Percentiles rank a stretch among this genome's conserved stretches.
Evolutionary conservation across 1,140 invertebrate species (phyloP).

Genomic region (Arion vulgaris): DNA sequence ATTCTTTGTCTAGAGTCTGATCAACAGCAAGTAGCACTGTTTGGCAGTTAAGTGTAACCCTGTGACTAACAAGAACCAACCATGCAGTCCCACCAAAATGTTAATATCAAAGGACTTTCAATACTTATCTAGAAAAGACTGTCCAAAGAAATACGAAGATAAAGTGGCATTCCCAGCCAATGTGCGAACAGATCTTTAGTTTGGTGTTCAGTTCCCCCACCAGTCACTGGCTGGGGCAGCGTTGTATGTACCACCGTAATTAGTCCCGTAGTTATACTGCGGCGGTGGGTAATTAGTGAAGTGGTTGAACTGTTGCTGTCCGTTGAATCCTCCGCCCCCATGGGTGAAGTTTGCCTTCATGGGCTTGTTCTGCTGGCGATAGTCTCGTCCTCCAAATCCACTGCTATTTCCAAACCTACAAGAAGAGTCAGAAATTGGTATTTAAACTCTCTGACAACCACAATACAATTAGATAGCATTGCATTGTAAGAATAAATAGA

Average conservation of each 20-base stretch:
- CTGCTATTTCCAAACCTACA: slow-evolving; percentile 45
- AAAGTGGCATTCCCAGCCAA: neutral
- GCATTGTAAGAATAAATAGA: no score
- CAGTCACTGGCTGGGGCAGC: slow-evolving; percentile 54
- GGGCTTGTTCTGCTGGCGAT: slow-evolving; percentile 79
- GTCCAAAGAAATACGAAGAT: neutral
- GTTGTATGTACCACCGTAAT: slow-evolving; percentile 50
- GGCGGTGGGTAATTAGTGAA: slow-evolving; percentile 32
- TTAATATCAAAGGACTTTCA: neutral
- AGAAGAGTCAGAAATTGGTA: no score
- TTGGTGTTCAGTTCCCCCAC: slow-evolving; percentile 56
- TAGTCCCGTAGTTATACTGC: slow-evolving; percentile 38
- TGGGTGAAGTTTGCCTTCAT: slow-evolving; percentile 34
- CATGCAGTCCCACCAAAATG: neutral
- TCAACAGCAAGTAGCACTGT: no score
- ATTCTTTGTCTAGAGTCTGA: no score
- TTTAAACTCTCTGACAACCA: no score
- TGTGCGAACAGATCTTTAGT: neutral
- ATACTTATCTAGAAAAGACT: neutral
- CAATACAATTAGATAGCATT: no score
- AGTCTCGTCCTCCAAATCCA: slow-evolving; percentile 90
- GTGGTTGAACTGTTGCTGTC: slow-evolving; percentile 36
- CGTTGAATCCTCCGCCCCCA: slow-evolving; percentile 21
- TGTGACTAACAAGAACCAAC: neutral
- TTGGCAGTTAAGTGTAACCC: no score